Evolutionary conservation across 2,888 invertebrate genomes (phyloP), one percentile per base, ranked within the genome.

Genomic region (Stictocephala bisonia): DNA sequence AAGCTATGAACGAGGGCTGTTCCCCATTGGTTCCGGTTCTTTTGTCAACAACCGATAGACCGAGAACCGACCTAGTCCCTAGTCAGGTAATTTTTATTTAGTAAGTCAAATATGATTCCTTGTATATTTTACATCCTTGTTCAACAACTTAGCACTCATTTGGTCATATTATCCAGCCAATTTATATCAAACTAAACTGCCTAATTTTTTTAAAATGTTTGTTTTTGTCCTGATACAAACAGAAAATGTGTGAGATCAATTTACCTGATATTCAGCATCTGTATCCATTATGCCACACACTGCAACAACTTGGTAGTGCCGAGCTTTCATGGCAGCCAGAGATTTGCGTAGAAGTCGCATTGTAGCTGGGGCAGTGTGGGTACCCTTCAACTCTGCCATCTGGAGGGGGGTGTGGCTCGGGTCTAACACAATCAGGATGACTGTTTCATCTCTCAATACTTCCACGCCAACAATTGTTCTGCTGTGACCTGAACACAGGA

Each of bases 381-480:
- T 88, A 77, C 86, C 87, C 69, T 86, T 86, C 75, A 90, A 86
- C 79, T 89, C 88, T 51, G 87, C 86, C 88, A 95, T 94, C 85
- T 94, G 94, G 48, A 90, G 88, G 3, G 91, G 91, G 6, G 92
- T 90, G 82, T 93, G 93, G 80, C 94, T 94, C 0, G 96, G 96
- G 84, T 96, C 96, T 77, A 96, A 85, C 27, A 96, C 91, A 76
- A 96, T 84, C 74, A 96, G 86, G 20, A 89, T 87, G 79, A 90
- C 84, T 50, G 85, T 85, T 73, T 90, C 90, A 80, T 90, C 89
- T 78, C 88, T 86, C 77, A 92, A 87, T 80, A 90, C 90, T 83
- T 96, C 96, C 60, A 94, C 91, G 1, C 96, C 96, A 84, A 96
- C 91, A 83, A 96, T 93, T 50, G 95, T 95, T 79, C 95, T 87